phyloP scores from a whole-genome alignment of 2,888 invertebrate genomes.

The Parasteatoda lunata region DNA sequence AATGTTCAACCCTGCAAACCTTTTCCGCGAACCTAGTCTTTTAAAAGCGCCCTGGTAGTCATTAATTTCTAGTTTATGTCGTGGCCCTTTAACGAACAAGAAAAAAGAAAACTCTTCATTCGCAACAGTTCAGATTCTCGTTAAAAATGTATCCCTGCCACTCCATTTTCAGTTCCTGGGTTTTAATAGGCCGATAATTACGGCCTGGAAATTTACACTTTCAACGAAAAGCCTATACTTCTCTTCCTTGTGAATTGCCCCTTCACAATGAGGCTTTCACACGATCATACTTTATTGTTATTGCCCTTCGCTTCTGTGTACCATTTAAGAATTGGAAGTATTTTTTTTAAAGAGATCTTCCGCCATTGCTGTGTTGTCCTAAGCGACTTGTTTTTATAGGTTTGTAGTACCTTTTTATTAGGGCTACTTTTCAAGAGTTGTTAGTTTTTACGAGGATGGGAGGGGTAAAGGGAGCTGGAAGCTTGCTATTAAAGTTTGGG shows the following conservation, averaged over 20 bases:
- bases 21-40: slow-evolving; percentile 11
- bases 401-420: slow-evolving; percentile 55
- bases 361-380: neutral
- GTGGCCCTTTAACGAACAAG: neutral
- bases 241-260: neutral
- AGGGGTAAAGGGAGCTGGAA: neutral
- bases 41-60: slow-evolving; percentile 13
- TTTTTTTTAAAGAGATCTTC: neutral
- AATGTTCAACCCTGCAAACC: neutral
- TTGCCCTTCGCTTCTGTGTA: slow-evolving; percentile 12
- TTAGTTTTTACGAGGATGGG: slow-evolving; percentile 55
- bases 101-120: slow-evolving; percentile 8
- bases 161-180: slow-evolving; percentile 13
- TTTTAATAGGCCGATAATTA: slow-evolving; percentile 22
- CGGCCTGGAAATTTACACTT: slow-evolving; percentile 5
- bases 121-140: slow-evolving; percentile 4
- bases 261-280: slow-evolving; percentile 5
- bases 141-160: slow-evolving; percentile 17
- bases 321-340: slow-evolving; percentile 6
- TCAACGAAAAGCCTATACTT: neutral
- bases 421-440: slow-evolving; percentile 53
- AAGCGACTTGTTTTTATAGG: slow-evolving; percentile 49
- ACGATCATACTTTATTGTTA: neutral
- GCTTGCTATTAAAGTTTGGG: slow-evolving; percentile 11
- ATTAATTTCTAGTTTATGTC: slow-evolving; percentile 49